Conservation (phyloP, 1,140 invertebrate genomes). For the Centruroides sculpturatus region DNA sequence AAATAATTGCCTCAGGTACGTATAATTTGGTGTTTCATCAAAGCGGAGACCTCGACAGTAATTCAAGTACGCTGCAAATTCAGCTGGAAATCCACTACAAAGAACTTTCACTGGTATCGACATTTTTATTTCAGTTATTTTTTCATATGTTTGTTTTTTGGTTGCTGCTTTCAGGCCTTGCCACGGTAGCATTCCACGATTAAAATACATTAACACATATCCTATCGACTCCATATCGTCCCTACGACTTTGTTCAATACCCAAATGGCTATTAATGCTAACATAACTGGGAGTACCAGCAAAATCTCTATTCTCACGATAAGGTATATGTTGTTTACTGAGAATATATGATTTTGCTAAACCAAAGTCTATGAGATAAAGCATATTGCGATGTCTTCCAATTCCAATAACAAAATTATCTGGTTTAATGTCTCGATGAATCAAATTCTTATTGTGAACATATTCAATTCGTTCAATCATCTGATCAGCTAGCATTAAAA, state of each 20-base stretch:
- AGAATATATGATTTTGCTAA: neutral
- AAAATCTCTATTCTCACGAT: neutral
- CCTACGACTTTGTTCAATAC: too few relatives aligned
- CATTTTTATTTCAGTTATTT: constrained; percentile 37
- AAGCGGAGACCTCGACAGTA: too few relatives aligned
- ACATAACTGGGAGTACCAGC: too few relatives aligned
- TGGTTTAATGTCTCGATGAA: too few relatives aligned
- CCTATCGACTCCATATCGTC: constrained; percentile 54
- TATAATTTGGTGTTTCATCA: too few relatives aligned
- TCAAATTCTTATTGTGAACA: too few relatives aligned
- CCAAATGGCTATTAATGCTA: too few relatives aligned
- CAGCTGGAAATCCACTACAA: constrained; percentile 18
- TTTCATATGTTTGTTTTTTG: constrained; percentile 41
- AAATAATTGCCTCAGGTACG: too few relatives aligned
- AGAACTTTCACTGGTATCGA: constrained; percentile 35
- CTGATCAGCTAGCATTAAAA: too few relatives aligned
- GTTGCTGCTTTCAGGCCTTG: constrained; percentile 40
- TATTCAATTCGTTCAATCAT: too few relatives aligned
- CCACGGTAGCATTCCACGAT: constrained; percentile 37
- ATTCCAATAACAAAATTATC: too few relatives aligned
- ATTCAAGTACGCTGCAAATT: neutral
- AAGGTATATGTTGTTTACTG: too few relatives aligned
- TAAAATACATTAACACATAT: constrained; percentile 43
- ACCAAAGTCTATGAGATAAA: neutral
- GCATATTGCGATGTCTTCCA: neutral